These are phyloP conservation scores for Troides helena DNA, from an alignment of 2,888 invertebrate genomes.

Conservation along the genomic window DNA sequence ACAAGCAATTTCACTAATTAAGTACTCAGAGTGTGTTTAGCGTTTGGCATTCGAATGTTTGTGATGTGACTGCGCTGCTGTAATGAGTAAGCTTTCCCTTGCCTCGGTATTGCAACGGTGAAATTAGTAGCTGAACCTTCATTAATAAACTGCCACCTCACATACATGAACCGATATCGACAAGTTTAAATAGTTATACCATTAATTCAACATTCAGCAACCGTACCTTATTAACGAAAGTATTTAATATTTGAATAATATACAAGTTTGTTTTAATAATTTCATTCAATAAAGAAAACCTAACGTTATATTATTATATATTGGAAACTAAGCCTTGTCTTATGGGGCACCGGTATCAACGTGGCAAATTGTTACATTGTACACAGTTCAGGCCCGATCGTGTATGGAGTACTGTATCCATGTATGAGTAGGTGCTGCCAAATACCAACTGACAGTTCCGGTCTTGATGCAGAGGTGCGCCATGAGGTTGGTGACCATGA, in stretches of 20 bases:
- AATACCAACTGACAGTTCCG: no score
- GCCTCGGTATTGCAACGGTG: slow-evolving; percentile 38
- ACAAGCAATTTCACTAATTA: slow-evolving; percentile 70
- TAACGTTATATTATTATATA: neutral
- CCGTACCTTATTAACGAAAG: neutral
- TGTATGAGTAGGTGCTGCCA: no score
- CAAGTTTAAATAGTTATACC: neutral
- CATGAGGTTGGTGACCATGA: no score
- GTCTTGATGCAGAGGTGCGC: no score
- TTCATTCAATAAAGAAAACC: neutral
- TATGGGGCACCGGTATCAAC: no score
- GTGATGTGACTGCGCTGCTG: slow-evolving; percentile 43
- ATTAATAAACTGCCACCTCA: slow-evolving; percentile 21
- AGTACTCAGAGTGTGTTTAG: slow-evolving; percentile 53
- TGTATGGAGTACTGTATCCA: no score
- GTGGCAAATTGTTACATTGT: no score
- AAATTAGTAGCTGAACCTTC: slow-evolving; percentile 40
- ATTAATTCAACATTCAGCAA: no score
- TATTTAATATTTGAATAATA: neutral
- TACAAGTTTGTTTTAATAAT: neutral
- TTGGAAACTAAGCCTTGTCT: no score
- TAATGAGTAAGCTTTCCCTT: slow-evolving; percentile 49
- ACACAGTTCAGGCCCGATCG: no score
- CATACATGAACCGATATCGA: neutral
- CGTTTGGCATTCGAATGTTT: slow-evolving; percentile 45